A percentile compares a stretch with the other conserved stretches of the same genome.
Evolutionary conservation across 2,113 vertebrate genomes (phyloP).

Genomic region (Anarhynchus alexandrinus): DNA sequence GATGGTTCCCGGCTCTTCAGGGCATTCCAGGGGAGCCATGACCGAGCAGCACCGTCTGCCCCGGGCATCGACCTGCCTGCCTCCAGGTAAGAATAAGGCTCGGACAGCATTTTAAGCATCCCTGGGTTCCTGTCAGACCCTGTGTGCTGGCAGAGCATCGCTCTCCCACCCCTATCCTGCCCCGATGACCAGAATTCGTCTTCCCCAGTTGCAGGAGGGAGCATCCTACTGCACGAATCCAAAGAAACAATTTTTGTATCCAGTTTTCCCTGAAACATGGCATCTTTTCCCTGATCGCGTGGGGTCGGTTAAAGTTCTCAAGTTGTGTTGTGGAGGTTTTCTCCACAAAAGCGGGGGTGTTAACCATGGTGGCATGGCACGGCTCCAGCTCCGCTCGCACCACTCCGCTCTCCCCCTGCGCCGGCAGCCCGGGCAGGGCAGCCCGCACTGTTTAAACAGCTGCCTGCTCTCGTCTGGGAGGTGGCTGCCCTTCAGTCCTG

Average conservation of each 20-base stretch:
- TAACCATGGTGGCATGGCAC: slow-evolving; percentile 23
- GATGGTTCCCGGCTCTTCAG: background rate
- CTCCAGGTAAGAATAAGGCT: background rate
- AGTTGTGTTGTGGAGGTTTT: background rate
- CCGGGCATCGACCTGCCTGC: background rate
- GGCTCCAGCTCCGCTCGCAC: background rate
- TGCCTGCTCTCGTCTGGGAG: background rate
- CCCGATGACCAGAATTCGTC: background rate
- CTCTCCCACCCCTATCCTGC: background rate
- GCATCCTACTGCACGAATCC: background rate
- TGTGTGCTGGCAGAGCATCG: background rate
- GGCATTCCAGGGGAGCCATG: background rate
- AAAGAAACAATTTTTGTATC: background rate
- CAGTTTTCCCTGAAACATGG: background rate
- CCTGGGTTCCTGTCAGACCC: background rate
- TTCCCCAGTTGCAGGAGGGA: background rate
- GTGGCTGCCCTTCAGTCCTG: slow-evolving; percentile 27
- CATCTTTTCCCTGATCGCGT: background rate
- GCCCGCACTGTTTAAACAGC: slow-evolving; percentile 13
- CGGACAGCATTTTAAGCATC: background rate
- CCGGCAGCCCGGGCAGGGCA: background rate
- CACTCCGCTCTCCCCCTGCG: background rate
- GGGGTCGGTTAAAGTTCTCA: background rate
- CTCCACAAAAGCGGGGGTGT: background rate
- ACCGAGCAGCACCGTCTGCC: background rate